phyloP scores from a whole-genome alignment of 2,113 vertebrate genomes.

The Catharus fuscescens region DNA sequence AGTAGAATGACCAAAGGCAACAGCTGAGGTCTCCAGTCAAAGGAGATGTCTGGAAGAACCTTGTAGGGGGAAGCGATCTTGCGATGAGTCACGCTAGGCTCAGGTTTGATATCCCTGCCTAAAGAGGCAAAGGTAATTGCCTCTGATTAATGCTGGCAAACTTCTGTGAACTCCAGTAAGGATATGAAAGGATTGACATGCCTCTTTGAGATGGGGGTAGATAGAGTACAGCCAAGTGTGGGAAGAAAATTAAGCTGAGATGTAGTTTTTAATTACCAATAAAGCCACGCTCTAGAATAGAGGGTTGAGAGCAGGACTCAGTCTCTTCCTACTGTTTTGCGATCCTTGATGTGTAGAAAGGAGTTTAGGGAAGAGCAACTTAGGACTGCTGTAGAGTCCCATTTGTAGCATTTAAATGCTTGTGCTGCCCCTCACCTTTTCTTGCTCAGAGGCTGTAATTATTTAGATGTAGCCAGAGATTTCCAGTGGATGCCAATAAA shows the following conservation, averaged over 20 bases:
- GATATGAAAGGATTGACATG: slow-evolving; percentile 56
- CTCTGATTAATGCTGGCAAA: slow-evolving; percentile 53
- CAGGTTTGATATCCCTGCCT: slow-evolving; percentile 43
- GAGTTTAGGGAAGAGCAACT: not conserved
- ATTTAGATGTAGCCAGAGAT: not conserved
- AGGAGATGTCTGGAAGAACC: slow-evolving; percentile 38
- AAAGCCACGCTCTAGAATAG: slow-evolving; percentile 8
- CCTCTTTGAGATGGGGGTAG: slow-evolving; percentile 48
- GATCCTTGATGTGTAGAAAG: not conserved
- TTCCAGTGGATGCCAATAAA: not conserved
- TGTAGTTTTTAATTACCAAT: slow-evolving; percentile 56
- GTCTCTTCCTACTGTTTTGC: not conserved
- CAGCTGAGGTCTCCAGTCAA: not conserved
- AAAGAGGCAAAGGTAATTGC: slow-evolving; percentile 49
- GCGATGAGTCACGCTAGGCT: slow-evolving; percentile 8
- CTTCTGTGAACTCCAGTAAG: slow-evolving; percentile 50
- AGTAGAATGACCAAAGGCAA: not conserved
- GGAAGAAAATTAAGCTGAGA: slow-evolving; percentile 59
- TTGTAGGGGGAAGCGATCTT: not conserved
- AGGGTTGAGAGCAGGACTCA: not conserved
- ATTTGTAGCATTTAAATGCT: not conserved
- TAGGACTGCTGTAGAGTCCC: not conserved
- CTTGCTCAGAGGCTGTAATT: not conserved
- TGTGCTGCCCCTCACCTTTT: not conserved
- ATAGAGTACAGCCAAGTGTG: slow-evolving; percentile 54